phyloP scores from a whole-genome alignment of 2,113 vertebrate genomes.

The Nyctereutes procyonoides region DNA sequence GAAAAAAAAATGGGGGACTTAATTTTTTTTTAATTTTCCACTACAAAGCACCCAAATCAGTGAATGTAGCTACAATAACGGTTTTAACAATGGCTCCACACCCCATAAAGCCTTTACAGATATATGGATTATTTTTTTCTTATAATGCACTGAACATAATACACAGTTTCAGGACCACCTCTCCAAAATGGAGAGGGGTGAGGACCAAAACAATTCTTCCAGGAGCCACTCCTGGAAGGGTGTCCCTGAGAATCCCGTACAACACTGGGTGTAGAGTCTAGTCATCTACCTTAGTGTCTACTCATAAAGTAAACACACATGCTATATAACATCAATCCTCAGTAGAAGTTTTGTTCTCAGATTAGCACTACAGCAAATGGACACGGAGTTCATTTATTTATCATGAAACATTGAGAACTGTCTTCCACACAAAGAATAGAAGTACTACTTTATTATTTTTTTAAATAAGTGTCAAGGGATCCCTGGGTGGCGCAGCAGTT shows the following conservation, averaged over 20 bases:
- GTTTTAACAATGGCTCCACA: not conserved
- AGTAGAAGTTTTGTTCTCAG: not conserved
- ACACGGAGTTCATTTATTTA: not conserved
- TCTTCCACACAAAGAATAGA: not conserved
- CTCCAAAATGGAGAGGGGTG: not conserved
- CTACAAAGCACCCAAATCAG: not conserved
- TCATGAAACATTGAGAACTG: conserved; percentile 6
- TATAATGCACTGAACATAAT: not conserved
- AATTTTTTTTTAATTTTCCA: conserved; percentile 9
- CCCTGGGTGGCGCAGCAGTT: too few relatives aligned
- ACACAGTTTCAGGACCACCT: not conserved
- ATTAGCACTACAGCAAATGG: not conserved
- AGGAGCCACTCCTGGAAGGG: not conserved
- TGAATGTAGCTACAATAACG: not conserved
- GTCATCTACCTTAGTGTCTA: not conserved
- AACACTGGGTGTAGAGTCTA: not conserved
- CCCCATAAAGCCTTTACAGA: not conserved
- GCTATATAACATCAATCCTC: not conserved
- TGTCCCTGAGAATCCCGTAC: not conserved
- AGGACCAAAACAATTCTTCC: not conserved
- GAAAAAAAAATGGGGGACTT: not conserved
- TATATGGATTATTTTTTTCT: conserved; percentile 40
- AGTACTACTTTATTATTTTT: not conserved
- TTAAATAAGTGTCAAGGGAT: not conserved
- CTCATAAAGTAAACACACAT: not conserved